Evolutionary conservation across 92 coral and sea anemone genomes (phyloP).

Genomic region (Zoanthus solanderi): DNA sequence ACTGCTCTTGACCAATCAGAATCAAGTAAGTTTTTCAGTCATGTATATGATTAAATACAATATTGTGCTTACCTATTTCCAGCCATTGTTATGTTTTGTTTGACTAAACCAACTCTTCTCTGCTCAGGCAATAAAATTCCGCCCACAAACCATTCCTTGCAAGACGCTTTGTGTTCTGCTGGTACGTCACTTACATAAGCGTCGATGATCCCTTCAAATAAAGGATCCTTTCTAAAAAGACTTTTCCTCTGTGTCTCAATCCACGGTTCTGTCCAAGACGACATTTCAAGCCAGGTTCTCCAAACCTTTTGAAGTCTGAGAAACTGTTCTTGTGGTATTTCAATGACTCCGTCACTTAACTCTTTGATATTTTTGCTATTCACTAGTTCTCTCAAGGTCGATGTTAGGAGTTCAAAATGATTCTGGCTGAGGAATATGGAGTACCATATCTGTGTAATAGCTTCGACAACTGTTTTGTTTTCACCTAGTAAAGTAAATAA

Average conservation of each 20-base stretch:
- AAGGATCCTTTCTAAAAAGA: background rate
- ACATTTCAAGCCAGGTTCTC: constrained; percentile 4
- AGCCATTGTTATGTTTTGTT: background rate
- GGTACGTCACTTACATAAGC: background rate
- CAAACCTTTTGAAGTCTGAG: background rate
- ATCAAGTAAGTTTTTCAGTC: too few relatives aligned
- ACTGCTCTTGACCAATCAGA: too few relatives aligned
- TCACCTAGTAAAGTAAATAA: constrained; percentile 2
- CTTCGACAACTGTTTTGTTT: constrained; percentile 42
- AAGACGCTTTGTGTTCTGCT: background rate
- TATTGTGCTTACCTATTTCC: background rate
- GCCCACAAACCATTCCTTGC: background rate
- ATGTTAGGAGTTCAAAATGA: constrained; percentile 30
- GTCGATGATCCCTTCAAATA: background rate
- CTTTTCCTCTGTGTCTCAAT: background rate
- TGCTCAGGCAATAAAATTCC: background rate
- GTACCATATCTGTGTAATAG: constrained; percentile 88
- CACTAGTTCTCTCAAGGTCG: constrained; percentile 58
- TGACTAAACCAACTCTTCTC: background rate
- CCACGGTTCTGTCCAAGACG: constrained; percentile 10
- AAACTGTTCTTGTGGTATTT: constrained; percentile 19
- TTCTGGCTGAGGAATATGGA: constrained; percentile 47
- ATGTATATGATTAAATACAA: too few relatives aligned
- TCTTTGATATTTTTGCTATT: constrained; percentile 53
- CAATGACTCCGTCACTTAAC: constrained; percentile 68